Evolutionary conservation across 2,888 invertebrate species (phyloP), one percentile per base, ranked within the genome.

Genomic region (Orthonychiurus folsomi): DNA sequence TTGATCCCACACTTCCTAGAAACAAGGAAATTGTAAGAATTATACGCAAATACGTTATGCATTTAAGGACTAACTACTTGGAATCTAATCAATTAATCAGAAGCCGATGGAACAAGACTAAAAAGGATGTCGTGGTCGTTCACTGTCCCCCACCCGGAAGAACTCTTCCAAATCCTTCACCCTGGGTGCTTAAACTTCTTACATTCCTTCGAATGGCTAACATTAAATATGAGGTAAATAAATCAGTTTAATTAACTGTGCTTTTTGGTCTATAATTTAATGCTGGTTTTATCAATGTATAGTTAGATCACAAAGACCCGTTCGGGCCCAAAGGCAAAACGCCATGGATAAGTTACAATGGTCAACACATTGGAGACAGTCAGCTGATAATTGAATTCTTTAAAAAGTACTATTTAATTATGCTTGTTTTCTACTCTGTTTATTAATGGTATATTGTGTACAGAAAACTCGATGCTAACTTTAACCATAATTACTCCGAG

Each of bases 401-500:
- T 1, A 23, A 48, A 50, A 66, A 61, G 70, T 68, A 52, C 52
- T n/a, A 15, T n/a, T n/a, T n/a, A n/a, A n/a, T n/a, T n/a, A n/a
- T n/a, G n/a, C n/a, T n/a, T n/a, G n/a, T n/a, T n/a, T n/a, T n/a
- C n/a, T n/a, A n/a, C n/a, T n/a, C n/a, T n/a, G n/a, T n/a, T n/a
- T n/a, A n/a, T n/a, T n/a, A n/a, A n/a, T n/a, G n/a, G n/a, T n/a
- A n/a, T n/a, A n/a, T n/a, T n/a, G n/a, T n/a, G n/a, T n/a, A n/a
- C n/a, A 69, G 73, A 50, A 72, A 75, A 53, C 73, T 74, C 20
- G 64, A 67, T 5, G 67, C 75, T 15, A 74, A 77, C 64, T 64
- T 75, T 12, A 74, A 75, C 67, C 53, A 63, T 2, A 67, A 74
- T 52, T 69, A 77, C 1, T 70, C 73, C 2, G 63, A 66, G 1